Evolutionary conservation across 2,113 vertebrate species (phyloP), one percentile per base, ranked within the genome.

Genomic region (Tiliqua scincoides): DNA sequence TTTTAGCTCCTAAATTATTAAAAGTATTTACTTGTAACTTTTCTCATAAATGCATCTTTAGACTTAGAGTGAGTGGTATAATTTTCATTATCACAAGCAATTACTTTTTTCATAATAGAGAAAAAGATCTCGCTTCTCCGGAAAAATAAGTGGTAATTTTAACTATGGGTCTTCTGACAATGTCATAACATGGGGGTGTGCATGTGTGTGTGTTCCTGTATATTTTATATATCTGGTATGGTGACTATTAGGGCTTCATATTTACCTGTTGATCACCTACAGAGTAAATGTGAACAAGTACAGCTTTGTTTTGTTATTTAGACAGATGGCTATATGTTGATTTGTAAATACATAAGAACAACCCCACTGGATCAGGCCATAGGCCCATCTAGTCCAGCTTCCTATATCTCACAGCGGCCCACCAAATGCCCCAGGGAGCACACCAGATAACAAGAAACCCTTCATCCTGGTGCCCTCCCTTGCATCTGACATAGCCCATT

Each of bases 311-410:
- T 94, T 91, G 75, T 89, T 84, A 88, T 79, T 91, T 59, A 68
- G 92, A 90, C 88, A 80, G 80, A 32, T 88, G 86, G 35, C 76
- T 94, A 57, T 93, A 89, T 92, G 77, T 94, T 95, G 89, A 83
- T 92, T 32, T 80, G 85, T 89, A 84, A 57, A 57, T n/a, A n/a
- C n/a, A n/a, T n/a, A n/a, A n/a, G n/a, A n/a, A n/a, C n/a, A n/a
- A n/a, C n/a, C n/a, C n/a, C n/a, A n/a, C n/a, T n/a, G n/a, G n/a
- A n/a, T n/a, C n/a, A n/a, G n/a, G n/a, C n/a, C n/a, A n/a, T n/a
- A n/a, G n/a, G n/a, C n/a, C n/a, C n/a, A n/a, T n/a, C n/a, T n/a
- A n/a, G n/a, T n/a, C n/a, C n/a, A n/a, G n/a, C n/a, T n/a, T n/a
- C n/a, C n/a, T n/a, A n/a, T n/a, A n/a, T n/a, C n/a, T n/a, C n/a